Percentiles rank a stretch among this genome's conserved stretches.
phyloP scores from a whole-genome alignment of 2,113 vertebrate genomes.

The Lichenostomus cassidix region DNA sequence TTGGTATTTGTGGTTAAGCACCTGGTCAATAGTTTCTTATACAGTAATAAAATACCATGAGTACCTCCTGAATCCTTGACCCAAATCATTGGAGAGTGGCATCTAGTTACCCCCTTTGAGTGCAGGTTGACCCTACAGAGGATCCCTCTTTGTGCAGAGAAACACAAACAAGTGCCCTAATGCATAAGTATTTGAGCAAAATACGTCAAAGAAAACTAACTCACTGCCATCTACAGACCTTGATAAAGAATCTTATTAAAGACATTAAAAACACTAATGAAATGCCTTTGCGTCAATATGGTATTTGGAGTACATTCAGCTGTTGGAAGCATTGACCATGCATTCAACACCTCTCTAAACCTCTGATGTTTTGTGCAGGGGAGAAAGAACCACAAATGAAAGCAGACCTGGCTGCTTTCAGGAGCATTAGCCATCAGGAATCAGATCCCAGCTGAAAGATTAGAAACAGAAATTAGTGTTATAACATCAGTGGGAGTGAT shows the following conservation, averaged over 20 bases:
- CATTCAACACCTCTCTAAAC: background rate
- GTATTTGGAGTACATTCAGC: background rate
- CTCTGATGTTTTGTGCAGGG: background rate
- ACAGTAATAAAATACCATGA: background rate
- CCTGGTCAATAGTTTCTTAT: background rate
- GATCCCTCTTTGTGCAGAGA: background rate
- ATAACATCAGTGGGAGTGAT: background rate
- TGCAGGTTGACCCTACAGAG: background rate
- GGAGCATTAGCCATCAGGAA: background rate
- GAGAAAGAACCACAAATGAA: background rate
- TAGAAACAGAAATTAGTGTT: background rate
- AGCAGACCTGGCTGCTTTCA: background rate
- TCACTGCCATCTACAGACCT: background rate
- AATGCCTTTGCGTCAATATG: background rate
- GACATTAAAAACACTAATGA: background rate
- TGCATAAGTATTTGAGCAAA: background rate
- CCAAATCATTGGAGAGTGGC: background rate
- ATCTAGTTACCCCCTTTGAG: background rate
- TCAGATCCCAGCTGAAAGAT: slow-evolving; percentile 3
- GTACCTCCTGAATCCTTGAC: background rate
- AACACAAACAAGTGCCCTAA: background rate
- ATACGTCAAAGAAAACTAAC: background rate
- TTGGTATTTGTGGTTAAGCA: background rate
- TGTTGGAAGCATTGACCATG: background rate
- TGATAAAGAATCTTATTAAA: background rate